Percentiles rank a stretch among this genome's conserved stretches.
Evolutionary conservation across 2,888 invertebrate species (phyloP).

Genomic region (Timema podura): DNA sequence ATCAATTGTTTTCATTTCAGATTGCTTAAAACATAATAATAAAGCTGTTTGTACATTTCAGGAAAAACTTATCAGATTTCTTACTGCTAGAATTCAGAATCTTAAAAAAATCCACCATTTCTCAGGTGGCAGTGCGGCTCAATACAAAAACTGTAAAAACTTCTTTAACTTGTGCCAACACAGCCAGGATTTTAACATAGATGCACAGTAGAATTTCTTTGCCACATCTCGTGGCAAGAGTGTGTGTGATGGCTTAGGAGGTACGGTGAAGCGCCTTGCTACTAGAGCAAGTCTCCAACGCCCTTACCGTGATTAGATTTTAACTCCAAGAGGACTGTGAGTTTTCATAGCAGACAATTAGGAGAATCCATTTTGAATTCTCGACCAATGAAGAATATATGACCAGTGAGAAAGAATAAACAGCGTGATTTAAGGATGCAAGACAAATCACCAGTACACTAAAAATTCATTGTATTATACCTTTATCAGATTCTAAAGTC

Average conservation of each 20-base stretch:
- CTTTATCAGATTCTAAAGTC: neutral
- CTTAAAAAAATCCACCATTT: neutral
- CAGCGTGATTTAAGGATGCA: neutral
- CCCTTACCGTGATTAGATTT: neutral
- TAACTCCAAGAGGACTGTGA: neutral
- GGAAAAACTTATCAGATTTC: neutral
- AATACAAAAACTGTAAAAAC: constrained; percentile 3
- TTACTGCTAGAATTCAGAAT: constrained; percentile 1
- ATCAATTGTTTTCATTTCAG: constrained; percentile 6
- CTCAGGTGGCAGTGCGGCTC: neutral
- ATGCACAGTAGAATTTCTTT: neutral
- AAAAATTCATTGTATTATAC: neutral
- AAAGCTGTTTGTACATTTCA: neutral
- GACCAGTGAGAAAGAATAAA: neutral
- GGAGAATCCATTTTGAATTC: neutral
- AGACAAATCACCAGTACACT: neutral
- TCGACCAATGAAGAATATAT: neutral
- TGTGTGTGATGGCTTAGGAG: constrained; percentile 9
- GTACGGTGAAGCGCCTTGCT: constrained; percentile 4
- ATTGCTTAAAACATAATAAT: neutral
- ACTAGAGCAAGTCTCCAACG: neutral
- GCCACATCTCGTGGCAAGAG: neutral
- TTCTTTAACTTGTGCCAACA: neutral
- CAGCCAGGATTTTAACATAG: constrained; percentile 2
- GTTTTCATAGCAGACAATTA: neutral